Evolutionary conservation across 2,113 vertebrate genomes (phyloP).

Genomic region (Cheilinus undulatus): DNA sequence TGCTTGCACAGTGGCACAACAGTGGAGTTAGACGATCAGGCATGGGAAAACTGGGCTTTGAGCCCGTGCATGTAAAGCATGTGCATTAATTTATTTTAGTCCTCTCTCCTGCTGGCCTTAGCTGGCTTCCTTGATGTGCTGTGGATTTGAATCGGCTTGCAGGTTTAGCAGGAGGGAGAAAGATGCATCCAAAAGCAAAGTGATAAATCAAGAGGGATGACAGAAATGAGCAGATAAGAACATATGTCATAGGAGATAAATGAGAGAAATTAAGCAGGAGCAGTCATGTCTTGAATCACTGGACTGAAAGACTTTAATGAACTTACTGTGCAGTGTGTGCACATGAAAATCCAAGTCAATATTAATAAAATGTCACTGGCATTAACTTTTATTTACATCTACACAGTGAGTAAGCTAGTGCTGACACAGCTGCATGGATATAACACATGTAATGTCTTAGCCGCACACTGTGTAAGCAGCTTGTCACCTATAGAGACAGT

Average conservation of each 20-base stretch:
- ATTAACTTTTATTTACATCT: slow-evolving; percentile 43
- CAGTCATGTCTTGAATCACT: slow-evolving; percentile 10
- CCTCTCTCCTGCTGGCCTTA: slow-evolving; percentile 56
- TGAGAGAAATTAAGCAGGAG: slow-evolving; percentile 30
- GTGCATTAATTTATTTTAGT: slow-evolving; percentile 75
- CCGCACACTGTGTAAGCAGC: slow-evolving; percentile 8
- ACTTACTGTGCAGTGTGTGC: slow-evolving; percentile 18
- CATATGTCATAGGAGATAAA: slow-evolving; percentile 43
- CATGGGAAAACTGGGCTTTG: slow-evolving; percentile 32
- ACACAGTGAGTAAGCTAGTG: slow-evolving; percentile 6
- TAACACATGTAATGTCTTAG: background rate
- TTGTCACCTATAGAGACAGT: slow-evolving; percentile 1
- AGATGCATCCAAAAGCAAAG: background rate
- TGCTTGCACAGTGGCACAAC: slow-evolving; percentile 18
- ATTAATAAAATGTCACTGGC: slow-evolving; percentile 33
- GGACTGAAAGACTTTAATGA: slow-evolving; percentile 41
- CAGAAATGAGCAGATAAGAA: slow-evolving; percentile 40
- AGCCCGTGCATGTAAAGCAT: slow-evolving; percentile 69
- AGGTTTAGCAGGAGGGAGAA: slow-evolving; percentile 4
- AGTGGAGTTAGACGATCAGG: slow-evolving; percentile 41
- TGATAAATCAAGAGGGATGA: slow-evolving; percentile 32
- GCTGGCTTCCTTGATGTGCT: slow-evolving; percentile 65
- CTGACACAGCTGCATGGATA: slow-evolving; percentile 16
- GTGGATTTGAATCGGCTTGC: slow-evolving; percentile 63
- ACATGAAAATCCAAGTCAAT: slow-evolving; percentile 34